Evolutionary conservation across 2,888 invertebrate species (phyloP), one percentile per base, ranked within the genome.

Genomic region (Syrista parreyssii): DNA sequence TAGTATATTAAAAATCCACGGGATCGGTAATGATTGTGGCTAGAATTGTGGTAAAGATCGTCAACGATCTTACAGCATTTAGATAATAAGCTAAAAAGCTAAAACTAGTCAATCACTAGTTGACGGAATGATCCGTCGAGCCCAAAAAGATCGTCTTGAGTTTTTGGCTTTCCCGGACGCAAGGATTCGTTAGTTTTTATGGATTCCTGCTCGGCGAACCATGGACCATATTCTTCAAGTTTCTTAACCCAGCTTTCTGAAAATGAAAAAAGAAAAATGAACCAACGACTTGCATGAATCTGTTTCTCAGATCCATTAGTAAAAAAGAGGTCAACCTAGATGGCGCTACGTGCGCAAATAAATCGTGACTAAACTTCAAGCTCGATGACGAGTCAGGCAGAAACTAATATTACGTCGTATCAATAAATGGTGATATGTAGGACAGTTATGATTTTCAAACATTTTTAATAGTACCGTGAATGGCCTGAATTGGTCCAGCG

Each of bases 71-170:
- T 23, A 55, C 9, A 9, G 23, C 71, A 71, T 33, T 33, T 33
- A 71, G 12, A 71, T 15, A 32, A 71, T 23, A 33, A 71, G 2
- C 31, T 71, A 33, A 32, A 75, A 33, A 71, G 2, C 31, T 71
- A 33, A 32, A 75, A 31, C 93, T 93, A 97, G 92, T 97, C 97
- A 87, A 97, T 97, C 86, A 95, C 94, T 79, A 97, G 92, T 91
- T 97, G 96, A 87, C 97, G 94, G 93, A 97, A 97, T 74, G 97
- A 96, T 69, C 97, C 97, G 86, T 97, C 97, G 87, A 97, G 94
- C n/a, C 97, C 97, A 87, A 97, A 97, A 4, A 97, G 93, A 87
- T 97, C 97, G 84, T 97, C 96, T 83, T 95, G 95, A 84, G 96
- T 97, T 89, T 96, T 97, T 81, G 97, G 96, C 89, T 96, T 96